Percentiles rank a stretch among this genome's conserved stretches.
phyloP scores from a whole-genome alignment of 2,888 invertebrate species.

The Ophion costatus region DNA sequence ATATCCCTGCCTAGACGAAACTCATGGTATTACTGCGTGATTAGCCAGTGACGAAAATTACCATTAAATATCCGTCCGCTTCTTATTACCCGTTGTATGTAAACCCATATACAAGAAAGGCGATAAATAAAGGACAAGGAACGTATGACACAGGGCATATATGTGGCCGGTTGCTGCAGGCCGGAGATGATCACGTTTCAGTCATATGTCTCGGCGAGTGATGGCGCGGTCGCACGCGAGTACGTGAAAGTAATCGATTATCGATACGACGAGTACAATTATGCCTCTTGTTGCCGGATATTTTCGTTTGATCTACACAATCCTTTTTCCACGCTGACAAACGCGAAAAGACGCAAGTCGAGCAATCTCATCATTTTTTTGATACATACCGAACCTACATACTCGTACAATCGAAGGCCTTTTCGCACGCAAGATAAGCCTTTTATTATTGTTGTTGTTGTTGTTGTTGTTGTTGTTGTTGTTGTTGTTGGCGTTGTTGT shows the following conservation, averaged over 20 bases:
- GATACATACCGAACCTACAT: neutral
- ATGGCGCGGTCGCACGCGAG: constrained; percentile 36
- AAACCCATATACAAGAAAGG: neutral
- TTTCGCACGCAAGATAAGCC: too few species aligned
- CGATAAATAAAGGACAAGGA: neutral
- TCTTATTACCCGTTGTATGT: constrained; percentile 7
- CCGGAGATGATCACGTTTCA: constrained; percentile 34
- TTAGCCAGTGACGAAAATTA: constrained; percentile 22
- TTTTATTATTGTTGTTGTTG: too few species aligned
- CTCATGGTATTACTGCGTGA: constrained; percentile 44
- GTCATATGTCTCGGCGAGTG: constrained; percentile 39
- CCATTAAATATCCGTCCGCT: constrained; percentile 17
- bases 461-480: too few species aligned
- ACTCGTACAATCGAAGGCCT: neutral
- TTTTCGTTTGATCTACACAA: constrained; percentile 9
- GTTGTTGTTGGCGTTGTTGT: too few species aligned
- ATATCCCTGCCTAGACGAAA: constrained; percentile 28
- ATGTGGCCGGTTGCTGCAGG: too few species aligned
- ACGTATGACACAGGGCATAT: neutral
- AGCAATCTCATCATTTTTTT: neutral
- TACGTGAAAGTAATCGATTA: constrained; percentile 68
- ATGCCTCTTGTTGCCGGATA: constrained; percentile 16
- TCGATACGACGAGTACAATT: constrained; percentile 31
- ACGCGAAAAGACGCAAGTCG: neutral
- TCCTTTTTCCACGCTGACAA: too few species aligned